phyloP scores from a whole-genome alignment of 2,113 vertebrate genomes.

The Tachysurus vachellii region DNA sequence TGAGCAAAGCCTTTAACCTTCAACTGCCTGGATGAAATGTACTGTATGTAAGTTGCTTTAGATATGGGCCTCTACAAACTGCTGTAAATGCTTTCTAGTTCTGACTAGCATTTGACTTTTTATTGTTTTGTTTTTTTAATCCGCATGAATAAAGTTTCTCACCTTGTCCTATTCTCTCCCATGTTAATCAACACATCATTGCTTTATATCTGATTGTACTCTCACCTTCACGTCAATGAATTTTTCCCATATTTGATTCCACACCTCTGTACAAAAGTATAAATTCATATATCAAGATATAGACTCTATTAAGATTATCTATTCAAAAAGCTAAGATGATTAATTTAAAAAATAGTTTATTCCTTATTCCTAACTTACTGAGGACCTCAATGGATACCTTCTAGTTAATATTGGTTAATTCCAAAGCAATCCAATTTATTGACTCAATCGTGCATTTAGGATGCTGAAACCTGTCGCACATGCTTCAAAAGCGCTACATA shows the following conservation, averaged over 20 bases:
- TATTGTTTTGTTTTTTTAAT: background rate
- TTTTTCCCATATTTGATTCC: background rate
- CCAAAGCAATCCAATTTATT: background rate
- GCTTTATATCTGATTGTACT: background rate
- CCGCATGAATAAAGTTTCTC: background rate
- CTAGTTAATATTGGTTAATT: background rate
- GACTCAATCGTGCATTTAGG: background rate
- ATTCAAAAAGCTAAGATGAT: background rate
- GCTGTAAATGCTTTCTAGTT: no score
- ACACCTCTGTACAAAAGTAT: background rate
- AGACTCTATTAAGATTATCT: background rate
- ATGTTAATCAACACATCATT: background rate
- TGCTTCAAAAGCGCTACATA: constrained; percentile 53
- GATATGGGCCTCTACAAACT: no score
- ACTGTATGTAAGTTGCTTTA: no score
- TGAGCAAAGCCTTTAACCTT: no score
- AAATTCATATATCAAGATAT: background rate
- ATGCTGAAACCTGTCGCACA: constrained; percentile 18
- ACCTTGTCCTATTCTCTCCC: background rate
- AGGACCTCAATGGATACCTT: no score
- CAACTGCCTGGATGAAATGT: no score
- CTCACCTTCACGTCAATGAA: background rate
- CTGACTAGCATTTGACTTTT: background rate
- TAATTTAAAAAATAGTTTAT: background rate
- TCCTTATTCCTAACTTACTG: background rate